A percentile compares a stretch with the other conserved stretches of the same genome.
These are phyloP conservation scores for Anoplius nigerrimus DNA, from an alignment of 2,888 invertebrate species.

Conservation along the genomic window DNA sequence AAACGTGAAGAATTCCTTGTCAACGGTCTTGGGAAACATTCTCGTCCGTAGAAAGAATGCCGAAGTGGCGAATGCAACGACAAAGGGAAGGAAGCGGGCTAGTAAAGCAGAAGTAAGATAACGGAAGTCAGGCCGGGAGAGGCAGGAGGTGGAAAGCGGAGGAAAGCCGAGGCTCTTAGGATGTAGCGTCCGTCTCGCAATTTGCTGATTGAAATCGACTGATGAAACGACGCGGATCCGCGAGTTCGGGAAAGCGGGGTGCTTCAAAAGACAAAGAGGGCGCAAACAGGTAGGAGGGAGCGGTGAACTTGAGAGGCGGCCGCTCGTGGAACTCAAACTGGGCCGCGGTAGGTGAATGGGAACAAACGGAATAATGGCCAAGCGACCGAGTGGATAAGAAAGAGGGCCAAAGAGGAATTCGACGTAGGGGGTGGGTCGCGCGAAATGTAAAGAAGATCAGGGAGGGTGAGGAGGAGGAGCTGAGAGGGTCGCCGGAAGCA, in stretches of 20 bases:
- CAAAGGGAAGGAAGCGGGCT: neutral
- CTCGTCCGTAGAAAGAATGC: no score
- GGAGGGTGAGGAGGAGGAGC: neutral
- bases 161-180: neutral
- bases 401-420: neutral
- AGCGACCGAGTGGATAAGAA: constrained; percentile 2
- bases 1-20: constrained; percentile 26
- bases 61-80: neutral
- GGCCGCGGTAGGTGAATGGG: constrained; percentile 21
- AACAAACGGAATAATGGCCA: neutral
- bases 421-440: no score
- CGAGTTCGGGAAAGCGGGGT: neutral
- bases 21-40: no score
- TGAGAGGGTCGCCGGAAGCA: neutral
- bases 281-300: constrained; percentile 1
- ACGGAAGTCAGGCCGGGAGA: constrained; percentile 1
- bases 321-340: neutral
- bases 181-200: constrained; percentile 25
- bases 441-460: no score
- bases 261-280: constrained; percentile 7
- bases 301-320: constrained; percentile 28
- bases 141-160: constrained; percentile 15
- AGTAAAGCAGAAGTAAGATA: constrained; percentile 7
- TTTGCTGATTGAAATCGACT: constrained; percentile 44
- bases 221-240: constrained; percentile 5